Conservation (phyloP, 2,113 vertebrate species). For the Phaethornis superciliosus region DNA sequence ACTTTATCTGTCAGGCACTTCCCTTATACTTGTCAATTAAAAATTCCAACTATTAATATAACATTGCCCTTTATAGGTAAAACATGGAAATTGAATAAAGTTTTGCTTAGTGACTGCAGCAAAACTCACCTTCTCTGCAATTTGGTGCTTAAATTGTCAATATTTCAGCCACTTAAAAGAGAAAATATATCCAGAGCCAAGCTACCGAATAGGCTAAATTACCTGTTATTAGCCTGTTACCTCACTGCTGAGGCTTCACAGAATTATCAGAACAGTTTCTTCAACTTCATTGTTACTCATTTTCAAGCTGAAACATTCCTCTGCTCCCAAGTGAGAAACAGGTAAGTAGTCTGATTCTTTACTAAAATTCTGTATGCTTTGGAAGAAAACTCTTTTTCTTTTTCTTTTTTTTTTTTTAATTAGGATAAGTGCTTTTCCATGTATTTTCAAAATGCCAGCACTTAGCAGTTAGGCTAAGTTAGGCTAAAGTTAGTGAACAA, state of each 20-base stretch:
- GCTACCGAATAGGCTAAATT: neutral
- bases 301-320: neutral
- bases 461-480: neutral
- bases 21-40: neutral
- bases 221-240: neutral
- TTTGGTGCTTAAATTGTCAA: neutral
- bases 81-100: neutral
- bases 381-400: neutral
- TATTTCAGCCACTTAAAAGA: neutral
- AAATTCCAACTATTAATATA: neutral
- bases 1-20: neutral
- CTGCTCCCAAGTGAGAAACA: neutral
- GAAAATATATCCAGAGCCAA: neutral
- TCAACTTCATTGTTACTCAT: neutral
- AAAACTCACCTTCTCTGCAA: neutral
- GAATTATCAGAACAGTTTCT: neutral
- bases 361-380: neutral
- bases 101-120: neutral
- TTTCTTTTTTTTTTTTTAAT: neutral
- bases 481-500: neutral
- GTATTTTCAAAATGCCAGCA: constrained; percentile 19
- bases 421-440: constrained; percentile 25
- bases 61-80: neutral
- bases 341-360: neutral
- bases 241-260: neutral